Base-by-base conservation (phyloP, 2,888 invertebrate species). In the Calameuta filiformis region DNA sequence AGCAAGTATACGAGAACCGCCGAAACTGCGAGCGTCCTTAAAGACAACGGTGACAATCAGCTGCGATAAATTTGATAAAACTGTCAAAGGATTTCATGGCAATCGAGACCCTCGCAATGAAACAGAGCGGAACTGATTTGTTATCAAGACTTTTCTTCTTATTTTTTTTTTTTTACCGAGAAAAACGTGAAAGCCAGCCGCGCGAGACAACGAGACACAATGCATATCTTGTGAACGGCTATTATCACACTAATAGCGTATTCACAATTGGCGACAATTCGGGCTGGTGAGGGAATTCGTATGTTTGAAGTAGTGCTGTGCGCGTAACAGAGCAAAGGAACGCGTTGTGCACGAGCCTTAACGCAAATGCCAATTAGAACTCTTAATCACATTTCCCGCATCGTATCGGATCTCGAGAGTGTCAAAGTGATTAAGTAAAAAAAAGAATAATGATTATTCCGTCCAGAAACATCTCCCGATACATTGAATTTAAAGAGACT, bases 21-120 rank as follows among this genome's bases (percentile, higher is more conserved):
- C 71, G 71, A 71, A 71, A 71, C 71, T 71, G 71, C 71, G 71
- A 71, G 71, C 71, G 71, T 71, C 71, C 33, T 71, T 34, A 71
- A 71, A 71, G 71, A 71, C 33, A 33, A 71, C 71, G 71, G 15
- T 71, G 33, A 71, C 71, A 71, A 71, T 71, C 71, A 71, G 71
- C 71, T 71, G 71, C 71, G 56, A 56, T 56, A 23, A 56, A 56
- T 56, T 56, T 56, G 9, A 56, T 56, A 23, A 56, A 56, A 15
- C 9, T 56, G 1, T 56, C 23, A 56, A 23, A 56, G 56, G 23
- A 56, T 23, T 56, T 56, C 9, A 71, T 9, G 12, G 31, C 31
- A 33, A 31, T 31, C 31, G 71, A 71, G 71, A 71, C 31, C 15
- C 71, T 71, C 71, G 71, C 71, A 23, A 15, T 71, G 33, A 31